Base-by-base conservation (phyloP, 2,797 vertebrate species). In the Ara ararauna region DNA sequence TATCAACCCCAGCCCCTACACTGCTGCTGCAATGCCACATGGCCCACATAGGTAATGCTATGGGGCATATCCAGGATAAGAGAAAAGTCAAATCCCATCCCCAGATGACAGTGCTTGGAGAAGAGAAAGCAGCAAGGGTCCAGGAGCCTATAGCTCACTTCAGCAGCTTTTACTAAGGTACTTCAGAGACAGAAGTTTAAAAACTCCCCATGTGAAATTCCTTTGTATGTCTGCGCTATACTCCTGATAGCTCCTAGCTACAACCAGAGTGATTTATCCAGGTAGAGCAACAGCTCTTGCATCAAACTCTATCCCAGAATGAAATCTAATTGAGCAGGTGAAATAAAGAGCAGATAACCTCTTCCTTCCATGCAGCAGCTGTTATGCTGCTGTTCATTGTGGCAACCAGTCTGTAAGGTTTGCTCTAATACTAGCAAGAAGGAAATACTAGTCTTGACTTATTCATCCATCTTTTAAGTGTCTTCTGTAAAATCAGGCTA, bases 51-150 rank as follows among this genome's bases (percentile, higher is more conserved):
- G 17, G 27, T 3, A 7, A 18, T 18, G 13, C 81, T 66, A 36
- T 13, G 50, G 21, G 7, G 16, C 36, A 42, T 4, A 24, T 9
- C 30, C 32, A 42, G 11, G 24, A 13, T 10, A 7, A 5, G 29
- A 61, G 27, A 70, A 30, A 13, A 76, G 44, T 29, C 36, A 67
- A 84, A 73, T 11, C 36, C 68, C 82, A 29, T 5, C 3, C 47
- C 4, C 3, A 66, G 38, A 2, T 13, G 5, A 7, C 20, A 24
- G 5, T 2, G 3, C 12, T 54, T 9, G 36, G 19, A 38, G 8
- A 45, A 26, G 9, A 65, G 15, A 53, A 32, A 53, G 56, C 11
- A 77, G 53, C 32, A 18, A 53, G 7, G 13, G 3, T 40, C 29
- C 48, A 67, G 68, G n/a, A 88, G 23, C 58, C 54, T 21, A 2